Conservation (phyloP, 2,888 invertebrate genomes). For the Nebria salina region DNA sequence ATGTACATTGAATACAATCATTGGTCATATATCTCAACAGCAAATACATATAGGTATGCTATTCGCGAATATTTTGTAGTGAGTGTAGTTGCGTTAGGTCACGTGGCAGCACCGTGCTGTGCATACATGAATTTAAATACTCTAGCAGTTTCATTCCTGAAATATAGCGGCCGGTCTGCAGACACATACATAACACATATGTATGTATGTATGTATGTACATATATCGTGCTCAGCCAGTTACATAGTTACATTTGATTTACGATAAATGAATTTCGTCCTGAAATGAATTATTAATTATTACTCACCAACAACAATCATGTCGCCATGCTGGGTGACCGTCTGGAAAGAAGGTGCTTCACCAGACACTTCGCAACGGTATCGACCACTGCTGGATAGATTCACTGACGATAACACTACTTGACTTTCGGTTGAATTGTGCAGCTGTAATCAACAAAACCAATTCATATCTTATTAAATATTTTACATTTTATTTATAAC, state of each 20-base stretch:
- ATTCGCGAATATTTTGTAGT: too few relatives aligned
- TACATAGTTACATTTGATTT: conserved; percentile 26
- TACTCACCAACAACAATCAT: conserved; percentile 77
- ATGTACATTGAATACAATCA: too few relatives aligned
- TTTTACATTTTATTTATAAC: too few relatives aligned
- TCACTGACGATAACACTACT: conserved; percentile 72
- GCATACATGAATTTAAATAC: conserved; percentile 44
- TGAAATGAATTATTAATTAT: too few relatives aligned
- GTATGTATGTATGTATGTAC: neutral
- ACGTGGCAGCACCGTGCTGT: conserved; percentile 34
- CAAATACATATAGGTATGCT: too few relatives aligned
- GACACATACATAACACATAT: conserved; percentile 10
- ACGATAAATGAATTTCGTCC: conserved; percentile 31
- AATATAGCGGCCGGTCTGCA: conserved; percentile 18
- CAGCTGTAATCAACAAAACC: conserved; percentile 63
- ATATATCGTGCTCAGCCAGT: conserved; percentile 10
- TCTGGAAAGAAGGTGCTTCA: conserved; percentile 76
- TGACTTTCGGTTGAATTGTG: conserved; percentile 74
- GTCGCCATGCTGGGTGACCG: conserved; percentile 72
- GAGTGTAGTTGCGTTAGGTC: conserved; percentile 21
- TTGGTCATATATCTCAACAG: too few relatives aligned
- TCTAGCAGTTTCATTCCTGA: conserved; percentile 27
- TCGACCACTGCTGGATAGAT: conserved; percentile 71
- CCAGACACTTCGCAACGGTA: conserved; percentile 78
- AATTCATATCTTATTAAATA: neutral